These are phyloP conservation scores for Centropus bengalensis DNA, from an alignment of 2,113 vertebrate species.

Conservation along the genomic window DNA sequence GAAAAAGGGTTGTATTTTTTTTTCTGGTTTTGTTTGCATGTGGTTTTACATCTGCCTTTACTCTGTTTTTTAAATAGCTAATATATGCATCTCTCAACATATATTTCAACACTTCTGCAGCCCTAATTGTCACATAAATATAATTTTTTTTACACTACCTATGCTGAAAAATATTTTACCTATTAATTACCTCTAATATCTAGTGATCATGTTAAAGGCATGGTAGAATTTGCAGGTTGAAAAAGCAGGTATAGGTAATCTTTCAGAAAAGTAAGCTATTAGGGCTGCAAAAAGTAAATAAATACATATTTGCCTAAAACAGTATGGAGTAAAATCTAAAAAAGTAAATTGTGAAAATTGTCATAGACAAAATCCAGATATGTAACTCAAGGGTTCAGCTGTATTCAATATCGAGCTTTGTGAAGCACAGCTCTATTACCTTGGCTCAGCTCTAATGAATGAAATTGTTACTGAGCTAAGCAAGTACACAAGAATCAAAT, in stretches of 20 bases:
- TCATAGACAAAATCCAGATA: not conserved
- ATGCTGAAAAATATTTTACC: not conserved
- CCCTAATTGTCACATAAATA: constrained; percentile 22
- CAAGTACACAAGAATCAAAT: not conserved
- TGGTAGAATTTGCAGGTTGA: not conserved
- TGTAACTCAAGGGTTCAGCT: not conserved
- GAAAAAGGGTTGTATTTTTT: not conserved
- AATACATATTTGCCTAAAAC: not conserved
- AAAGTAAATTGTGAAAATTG: not conserved
- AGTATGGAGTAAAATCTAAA: not conserved
- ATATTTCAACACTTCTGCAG: not conserved
- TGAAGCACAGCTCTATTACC: not conserved
- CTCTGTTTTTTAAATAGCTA: not conserved
- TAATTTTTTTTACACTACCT: not conserved
- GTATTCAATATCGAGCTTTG: not conserved
- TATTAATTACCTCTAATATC: not conserved
- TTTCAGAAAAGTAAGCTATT: not conserved
- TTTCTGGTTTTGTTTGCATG: not conserved
- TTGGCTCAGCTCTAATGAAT: not conserved
- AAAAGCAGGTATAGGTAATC: not conserved
- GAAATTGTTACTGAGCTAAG: not conserved
- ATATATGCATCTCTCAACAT: not conserved
- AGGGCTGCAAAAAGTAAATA: not conserved
- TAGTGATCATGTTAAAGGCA: not conserved
- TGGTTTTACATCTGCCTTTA: not conserved